Conservation (phyloP, 1,140 invertebrate species). For the Rhopalosiphum padi region DNA sequence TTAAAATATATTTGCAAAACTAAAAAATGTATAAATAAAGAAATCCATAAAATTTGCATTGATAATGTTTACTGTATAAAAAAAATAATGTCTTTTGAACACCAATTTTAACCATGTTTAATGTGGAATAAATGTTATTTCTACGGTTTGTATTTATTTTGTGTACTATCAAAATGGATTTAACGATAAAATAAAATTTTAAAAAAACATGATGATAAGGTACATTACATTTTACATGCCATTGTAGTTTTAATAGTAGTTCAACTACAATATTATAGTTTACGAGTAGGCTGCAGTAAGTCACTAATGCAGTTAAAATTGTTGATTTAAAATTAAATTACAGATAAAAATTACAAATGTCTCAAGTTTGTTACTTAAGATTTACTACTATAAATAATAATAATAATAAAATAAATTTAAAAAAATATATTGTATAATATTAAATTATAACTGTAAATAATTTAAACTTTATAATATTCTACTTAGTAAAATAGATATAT, state of each 20-base stretch:
- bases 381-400: no score
- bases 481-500: no score
- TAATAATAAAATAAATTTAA: no score
- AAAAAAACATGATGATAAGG: not conserved
- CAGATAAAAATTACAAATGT: not conserved
- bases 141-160: not conserved
- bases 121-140: not conserved
- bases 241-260: not conserved
- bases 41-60: not conserved
- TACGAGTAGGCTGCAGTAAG: no score
- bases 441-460: no score
- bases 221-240: not conserved
- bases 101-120: not conserved
- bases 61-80: not conserved
- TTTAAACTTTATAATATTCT: no score
- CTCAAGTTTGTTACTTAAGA: not conserved
- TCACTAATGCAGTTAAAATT: no score
- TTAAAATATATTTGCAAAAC: not conserved
- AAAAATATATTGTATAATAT: no score
- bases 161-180: not conserved
- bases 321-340: not conserved
- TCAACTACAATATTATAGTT: not conserved
- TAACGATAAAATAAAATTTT: not conserved
- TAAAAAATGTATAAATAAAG: not conserved
- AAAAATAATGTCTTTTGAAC: no score